Percentiles rank a stretch among this genome's conserved stretches.
Conservation (phyloP, 2,888 invertebrate species). For the Euclidia mi region DNA sequence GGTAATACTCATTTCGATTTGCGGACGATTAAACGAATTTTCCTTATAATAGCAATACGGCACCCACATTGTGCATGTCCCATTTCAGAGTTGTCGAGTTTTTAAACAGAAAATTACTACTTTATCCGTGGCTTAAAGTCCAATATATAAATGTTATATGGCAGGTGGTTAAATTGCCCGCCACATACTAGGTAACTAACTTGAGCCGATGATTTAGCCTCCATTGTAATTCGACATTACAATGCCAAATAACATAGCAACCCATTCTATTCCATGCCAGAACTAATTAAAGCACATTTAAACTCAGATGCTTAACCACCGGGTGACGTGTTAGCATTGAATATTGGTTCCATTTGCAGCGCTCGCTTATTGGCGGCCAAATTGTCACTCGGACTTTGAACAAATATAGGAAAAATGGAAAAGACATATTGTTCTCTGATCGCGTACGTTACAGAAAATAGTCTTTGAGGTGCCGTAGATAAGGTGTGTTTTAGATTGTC, state of each 20-base stretch:
- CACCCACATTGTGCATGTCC: too few relatives aligned
- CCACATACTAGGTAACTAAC: background rate
- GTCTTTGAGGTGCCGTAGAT: conserved; percentile 21
- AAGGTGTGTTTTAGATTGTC: conserved; percentile 35
- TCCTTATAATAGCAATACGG: too few relatives aligned
- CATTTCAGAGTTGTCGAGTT: too few relatives aligned
- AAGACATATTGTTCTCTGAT: conserved; percentile 56
- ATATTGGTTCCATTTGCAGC: conserved; percentile 46
- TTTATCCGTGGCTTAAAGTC: too few relatives aligned
- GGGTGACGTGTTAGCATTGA: conserved; percentile 38
- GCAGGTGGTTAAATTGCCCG: background rate
- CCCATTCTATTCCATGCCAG: conserved; percentile 2
- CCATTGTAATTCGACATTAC: conserved; percentile 3
- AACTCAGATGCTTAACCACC: conserved; percentile 26
- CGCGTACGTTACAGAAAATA: conserved; percentile 14
- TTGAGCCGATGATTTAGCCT: background rate
- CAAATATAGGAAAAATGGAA: conserved; percentile 68
- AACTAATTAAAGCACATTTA: conserved; percentile 19
- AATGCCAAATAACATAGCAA: background rate
- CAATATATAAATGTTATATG: too few relatives aligned
- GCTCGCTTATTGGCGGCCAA: conserved; percentile 62
- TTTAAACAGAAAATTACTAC: too few relatives aligned
- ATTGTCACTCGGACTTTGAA: conserved; percentile 53
- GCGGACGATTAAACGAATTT: too few relatives aligned
- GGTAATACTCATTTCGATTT: too few relatives aligned